A percentile compares a stretch with the other conserved stretches of the same genome.
Conservation (phyloP, 2,113 vertebrate species). For the Nematolebias whitei region DNA sequence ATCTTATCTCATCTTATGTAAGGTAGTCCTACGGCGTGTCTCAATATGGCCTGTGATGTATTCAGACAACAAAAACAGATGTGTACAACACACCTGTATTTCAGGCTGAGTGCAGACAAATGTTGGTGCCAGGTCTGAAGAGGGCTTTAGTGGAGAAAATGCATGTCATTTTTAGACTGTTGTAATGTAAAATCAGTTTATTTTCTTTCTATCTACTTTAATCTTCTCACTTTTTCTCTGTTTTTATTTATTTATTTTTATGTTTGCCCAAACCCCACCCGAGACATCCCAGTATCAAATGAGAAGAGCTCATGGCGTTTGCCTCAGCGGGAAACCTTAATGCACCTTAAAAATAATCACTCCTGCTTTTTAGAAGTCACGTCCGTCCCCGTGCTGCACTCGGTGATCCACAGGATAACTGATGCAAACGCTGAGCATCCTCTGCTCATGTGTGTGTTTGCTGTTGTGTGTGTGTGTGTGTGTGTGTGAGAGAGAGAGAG, state of each 20-base stretch:
- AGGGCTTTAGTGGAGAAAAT: no score
- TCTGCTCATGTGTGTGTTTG: slow-evolving; percentile 34
- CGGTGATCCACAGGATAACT: slow-evolving; percentile 61
- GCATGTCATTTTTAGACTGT: no score
- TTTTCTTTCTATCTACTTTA: background rate
- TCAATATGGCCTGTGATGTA: no score
- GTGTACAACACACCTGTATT: no score
- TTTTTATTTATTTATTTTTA: slow-evolving; percentile 66
- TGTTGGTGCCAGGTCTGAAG: no score
- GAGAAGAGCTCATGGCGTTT: slow-evolving; percentile 44
- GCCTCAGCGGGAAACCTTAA: slow-evolving; percentile 53
- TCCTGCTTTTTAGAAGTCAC: slow-evolving; percentile 54
- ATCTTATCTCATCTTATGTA: no score
- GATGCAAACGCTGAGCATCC: slow-evolving; percentile 64
- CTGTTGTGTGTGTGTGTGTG: slow-evolving; percentile 41
- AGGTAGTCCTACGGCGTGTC: no score
- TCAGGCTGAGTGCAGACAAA: no score
- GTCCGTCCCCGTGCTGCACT: slow-evolving; percentile 50
- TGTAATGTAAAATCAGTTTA: no score
- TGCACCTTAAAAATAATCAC: slow-evolving; percentile 71
- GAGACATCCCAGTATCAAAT: slow-evolving; percentile 46
- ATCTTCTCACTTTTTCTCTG: background rate
- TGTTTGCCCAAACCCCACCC: slow-evolving; percentile 15
- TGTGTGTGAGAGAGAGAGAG: no score
- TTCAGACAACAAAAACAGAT: no score